Conservation (phyloP, 1,140 invertebrate genomes). For the Sogatella furcifera region DNA sequence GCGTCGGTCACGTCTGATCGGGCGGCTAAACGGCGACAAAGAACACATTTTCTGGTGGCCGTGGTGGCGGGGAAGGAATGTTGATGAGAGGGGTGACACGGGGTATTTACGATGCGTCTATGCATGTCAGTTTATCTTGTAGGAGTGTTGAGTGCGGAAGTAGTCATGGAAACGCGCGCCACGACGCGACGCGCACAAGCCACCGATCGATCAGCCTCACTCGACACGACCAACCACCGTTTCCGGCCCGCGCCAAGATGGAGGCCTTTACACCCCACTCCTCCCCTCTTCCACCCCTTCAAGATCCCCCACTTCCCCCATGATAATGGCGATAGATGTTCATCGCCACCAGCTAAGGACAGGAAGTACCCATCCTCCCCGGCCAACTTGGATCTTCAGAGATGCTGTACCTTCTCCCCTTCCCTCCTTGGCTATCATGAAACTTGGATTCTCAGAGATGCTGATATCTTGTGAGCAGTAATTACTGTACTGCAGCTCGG, state of each 20-base stretch:
- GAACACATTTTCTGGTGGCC: too few species aligned
- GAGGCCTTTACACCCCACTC: not conserved
- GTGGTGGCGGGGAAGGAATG: not conserved
- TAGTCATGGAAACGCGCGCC: constrained; percentile 1
- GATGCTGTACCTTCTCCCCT: too few species aligned
- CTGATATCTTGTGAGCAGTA: too few species aligned
- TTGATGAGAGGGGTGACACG: not conserved
- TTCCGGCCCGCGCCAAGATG: not conserved
- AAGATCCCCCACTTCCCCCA: not conserved
- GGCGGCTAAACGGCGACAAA: too few species aligned
- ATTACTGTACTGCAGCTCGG: too few species aligned
- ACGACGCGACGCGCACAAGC: not conserved
- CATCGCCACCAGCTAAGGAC: too few species aligned
- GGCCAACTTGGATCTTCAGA: too few species aligned
- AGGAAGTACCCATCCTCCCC: too few species aligned
- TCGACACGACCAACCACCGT: not conserved
- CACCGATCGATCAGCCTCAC: not conserved
- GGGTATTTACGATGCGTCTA: not conserved
- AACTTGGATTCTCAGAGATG: too few species aligned
- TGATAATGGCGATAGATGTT: not conserved
- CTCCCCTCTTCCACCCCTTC: not conserved
- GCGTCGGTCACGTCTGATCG: too few species aligned
- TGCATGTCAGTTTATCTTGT: constrained; percentile 2
- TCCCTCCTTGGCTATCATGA: too few species aligned
- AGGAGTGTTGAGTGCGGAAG: not conserved